A percentile compares a stretch with the other conserved stretches of the same genome.
phyloP scores from a whole-genome alignment of 2,113 vertebrate species.

The Trichomycterus rosablanca region DNA sequence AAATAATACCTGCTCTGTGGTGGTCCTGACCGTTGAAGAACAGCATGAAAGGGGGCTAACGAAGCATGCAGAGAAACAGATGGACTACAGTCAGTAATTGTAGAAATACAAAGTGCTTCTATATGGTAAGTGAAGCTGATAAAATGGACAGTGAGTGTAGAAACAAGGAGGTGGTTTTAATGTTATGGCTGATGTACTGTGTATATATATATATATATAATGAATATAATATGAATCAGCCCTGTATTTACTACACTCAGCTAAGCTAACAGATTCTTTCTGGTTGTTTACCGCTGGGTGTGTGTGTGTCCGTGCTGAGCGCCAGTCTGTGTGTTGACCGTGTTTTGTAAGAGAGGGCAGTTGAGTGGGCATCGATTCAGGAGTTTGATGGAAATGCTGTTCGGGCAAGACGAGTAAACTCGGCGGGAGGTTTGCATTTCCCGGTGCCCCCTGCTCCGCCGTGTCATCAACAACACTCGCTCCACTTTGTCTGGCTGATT shows the following conservation, averaged over 20 bases:
- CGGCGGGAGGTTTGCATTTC: conserved; percentile 14
- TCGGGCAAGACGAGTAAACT: conserved; percentile 8
- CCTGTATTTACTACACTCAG: neutral
- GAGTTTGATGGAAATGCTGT: conserved; percentile 19
- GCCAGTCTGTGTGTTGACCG: neutral
- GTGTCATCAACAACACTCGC: conserved; percentile 28
- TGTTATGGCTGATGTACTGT: too few species aligned
- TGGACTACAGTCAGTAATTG: too few species aligned
- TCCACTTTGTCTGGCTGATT: conserved; percentile 55
- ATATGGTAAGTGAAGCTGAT: too few species aligned
- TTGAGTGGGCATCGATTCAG: conserved; percentile 23
- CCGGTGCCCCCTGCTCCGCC: neutral
- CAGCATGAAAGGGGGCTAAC: too few species aligned
- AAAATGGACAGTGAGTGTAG: too few species aligned
- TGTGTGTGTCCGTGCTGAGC: neutral
- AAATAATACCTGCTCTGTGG: too few species aligned
- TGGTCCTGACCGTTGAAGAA: too few species aligned
- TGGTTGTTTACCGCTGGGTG: conserved; percentile 11
- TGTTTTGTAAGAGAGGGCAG: neutral
- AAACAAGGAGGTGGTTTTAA: too few species aligned
- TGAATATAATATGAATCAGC: too few species aligned
- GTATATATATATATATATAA: too few species aligned
- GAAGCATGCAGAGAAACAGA: too few species aligned
- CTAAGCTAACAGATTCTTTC: neutral
- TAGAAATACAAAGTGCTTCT: too few species aligned